These are phyloP conservation scores for Microdon myrmicae DNA, from an alignment of 2,888 invertebrate genomes.

Conservation along the genomic window DNA sequence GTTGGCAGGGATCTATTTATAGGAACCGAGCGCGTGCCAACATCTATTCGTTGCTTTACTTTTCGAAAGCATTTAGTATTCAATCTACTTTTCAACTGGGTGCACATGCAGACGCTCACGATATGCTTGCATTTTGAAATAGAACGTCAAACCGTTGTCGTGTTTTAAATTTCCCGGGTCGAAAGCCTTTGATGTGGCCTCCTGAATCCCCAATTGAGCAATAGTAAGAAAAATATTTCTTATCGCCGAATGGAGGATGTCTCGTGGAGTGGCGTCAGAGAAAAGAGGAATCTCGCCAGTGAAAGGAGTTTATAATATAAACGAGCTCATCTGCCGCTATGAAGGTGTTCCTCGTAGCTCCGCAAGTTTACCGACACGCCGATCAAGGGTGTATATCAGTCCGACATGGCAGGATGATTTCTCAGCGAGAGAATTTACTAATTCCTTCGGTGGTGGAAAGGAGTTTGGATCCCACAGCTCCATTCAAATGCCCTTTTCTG, in stretches of 20 bases:
- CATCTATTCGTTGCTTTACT: slow-evolving; percentile 15
- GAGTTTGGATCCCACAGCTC: too few species aligned
- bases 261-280: slow-evolving; percentile 29
- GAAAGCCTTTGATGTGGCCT: too few species aligned
- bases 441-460: too few species aligned
- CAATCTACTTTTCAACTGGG: slow-evolving; percentile 25
- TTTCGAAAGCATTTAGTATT: slow-evolving; percentile 36
- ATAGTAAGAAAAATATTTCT: neutral
- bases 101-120: slow-evolving; percentile 7
- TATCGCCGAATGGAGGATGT: slow-evolving; percentile 15
- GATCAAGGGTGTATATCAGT: too few species aligned
- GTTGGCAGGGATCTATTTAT: slow-evolving; percentile 33
- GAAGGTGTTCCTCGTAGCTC: slow-evolving; percentile 27
- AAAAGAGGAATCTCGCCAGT: slow-evolving; percentile 14
- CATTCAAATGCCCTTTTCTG: too few species aligned
- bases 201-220: too few species aligned
- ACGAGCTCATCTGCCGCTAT: slow-evolving; percentile 38
- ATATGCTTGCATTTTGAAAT: slow-evolving; percentile 4
- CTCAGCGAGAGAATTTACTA: too few species aligned
- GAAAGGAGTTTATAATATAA: slow-evolving; percentile 31
- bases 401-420: too few species aligned
- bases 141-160: slow-evolving; percentile 4
- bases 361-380: too few species aligned
- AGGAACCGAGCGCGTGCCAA: slow-evolving; percentile 42
- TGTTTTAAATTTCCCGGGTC: too few species aligned